A percentile compares a stretch with the other conserved stretches of the same genome.
These are phyloP conservation scores for Gallinago paraguaiae DNA, from an alignment of 2,113 vertebrate genomes.

Conservation along the genomic window DNA sequence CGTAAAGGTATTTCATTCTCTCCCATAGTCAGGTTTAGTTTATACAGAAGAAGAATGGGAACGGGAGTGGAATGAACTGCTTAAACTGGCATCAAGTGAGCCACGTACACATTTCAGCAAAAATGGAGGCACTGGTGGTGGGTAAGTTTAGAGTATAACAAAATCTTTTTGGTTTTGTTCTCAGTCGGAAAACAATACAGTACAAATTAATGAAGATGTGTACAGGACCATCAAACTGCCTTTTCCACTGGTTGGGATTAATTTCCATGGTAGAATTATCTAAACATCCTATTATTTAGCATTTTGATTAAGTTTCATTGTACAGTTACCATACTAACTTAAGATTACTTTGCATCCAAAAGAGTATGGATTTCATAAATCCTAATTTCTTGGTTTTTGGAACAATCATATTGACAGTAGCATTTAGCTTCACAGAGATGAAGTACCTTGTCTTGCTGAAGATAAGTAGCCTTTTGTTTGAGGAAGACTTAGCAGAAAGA, in stretches of 20 bases:
- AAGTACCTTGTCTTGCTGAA: not conserved
- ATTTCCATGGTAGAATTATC: not conserved
- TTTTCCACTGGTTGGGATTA: not conserved
- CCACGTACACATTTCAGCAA: conserved; percentile 94
- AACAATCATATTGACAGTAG: not conserved
- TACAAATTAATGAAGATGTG: not conserved
- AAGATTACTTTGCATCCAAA: not conserved
- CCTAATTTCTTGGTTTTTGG: not conserved
- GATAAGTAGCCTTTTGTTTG: not conserved
- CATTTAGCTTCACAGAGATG: not conserved
- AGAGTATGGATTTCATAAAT: not conserved
- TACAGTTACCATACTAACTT: not conserved
- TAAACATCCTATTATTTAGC: not conserved
- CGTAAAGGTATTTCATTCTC: not conserved
- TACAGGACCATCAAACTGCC: not conserved
- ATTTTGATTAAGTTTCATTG: not conserved
- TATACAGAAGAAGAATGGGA: conserved; percentile 99
- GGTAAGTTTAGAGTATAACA: conserved; percentile 75
- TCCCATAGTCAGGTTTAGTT: conserved; percentile 90
- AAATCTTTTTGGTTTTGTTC: accelerated
- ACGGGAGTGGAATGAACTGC: conserved; percentile 93
- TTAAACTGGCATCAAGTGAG: conserved; percentile 97
- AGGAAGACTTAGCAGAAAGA: not conserved
- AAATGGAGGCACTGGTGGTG: conserved; percentile 88
- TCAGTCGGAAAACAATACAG: not conserved